Base-by-base conservation (phyloP, 23 tunicate species). In the Oikopleura dioica region DNA sequence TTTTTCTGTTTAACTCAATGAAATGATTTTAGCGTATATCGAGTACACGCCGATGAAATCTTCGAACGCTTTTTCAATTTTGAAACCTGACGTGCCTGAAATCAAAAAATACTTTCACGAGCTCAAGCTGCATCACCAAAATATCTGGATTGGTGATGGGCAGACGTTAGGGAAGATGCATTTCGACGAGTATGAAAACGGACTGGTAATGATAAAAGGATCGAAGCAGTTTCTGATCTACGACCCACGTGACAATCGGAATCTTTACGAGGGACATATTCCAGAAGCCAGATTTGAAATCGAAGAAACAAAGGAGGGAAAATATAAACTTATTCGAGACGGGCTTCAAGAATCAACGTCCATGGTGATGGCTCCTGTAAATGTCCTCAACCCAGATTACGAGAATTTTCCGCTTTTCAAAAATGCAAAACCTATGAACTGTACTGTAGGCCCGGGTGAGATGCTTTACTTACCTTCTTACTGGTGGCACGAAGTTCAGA, bases 371-470 rank as follows among this genome's bases (percentile, higher is more conserved):
- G 16, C 72, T 12, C 72, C 72, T 23, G 72, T 63, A 23, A 31
- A 63, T 28, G 26, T 63, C 33, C 72, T 63, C 29, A 31, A 24
- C 29, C 72, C 72, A 63, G 26, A 63, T 63, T 63, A 16, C 26
- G 72, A 63, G 33, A 44, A 28, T 28, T 86, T 80, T 38, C 99
- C 99, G 4, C 63, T 51, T 79, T 94, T 79, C 76, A 44, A 63
- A 36, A 38, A 87, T 36, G 88, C 95, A 1, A 58, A 59, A 2
- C 72, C 72, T 21, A 63, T 63, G 72, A 63, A 63, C 72, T 63
- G 72, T 28, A 63, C 72, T 2, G 72, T 63, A 21, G 33, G 33
- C 2, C 32, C 29, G 26, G 72, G 72, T 31, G 72, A 63, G 33
- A 63, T 63, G 72, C 72, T 63, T 16, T 63, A 16, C 26, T 63